A percentile compares a stretch with the other conserved stretches of the same genome.
These are phyloP conservation scores for Trematocara unimaculatum DNA, from an alignment of 2,113 vertebrate genomes.

Conservation along the genomic window DNA sequence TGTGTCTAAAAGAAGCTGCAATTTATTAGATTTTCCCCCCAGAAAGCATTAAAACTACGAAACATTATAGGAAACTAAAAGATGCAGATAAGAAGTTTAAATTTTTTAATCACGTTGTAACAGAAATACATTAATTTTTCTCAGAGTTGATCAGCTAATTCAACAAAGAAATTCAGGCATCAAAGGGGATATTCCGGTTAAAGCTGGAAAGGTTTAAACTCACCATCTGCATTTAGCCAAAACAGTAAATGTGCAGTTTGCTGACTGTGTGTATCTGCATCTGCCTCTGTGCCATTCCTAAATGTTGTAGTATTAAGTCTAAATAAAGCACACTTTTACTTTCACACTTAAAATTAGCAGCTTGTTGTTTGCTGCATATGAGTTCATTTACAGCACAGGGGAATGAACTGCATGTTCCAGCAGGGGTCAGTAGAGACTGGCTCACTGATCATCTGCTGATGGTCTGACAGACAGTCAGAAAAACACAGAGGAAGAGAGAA, in stretches of 20 bases:
- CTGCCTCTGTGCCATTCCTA: neutral
- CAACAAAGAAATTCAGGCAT: neutral
- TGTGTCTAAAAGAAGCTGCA: neutral
- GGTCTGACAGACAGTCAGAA: conserved; percentile 24
- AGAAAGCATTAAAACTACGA: neutral
- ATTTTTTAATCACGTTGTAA: neutral
- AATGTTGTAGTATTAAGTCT: neutral
- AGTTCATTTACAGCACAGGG: neutral
- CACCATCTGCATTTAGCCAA: neutral
- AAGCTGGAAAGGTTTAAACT: neutral
- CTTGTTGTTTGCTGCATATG: neutral
- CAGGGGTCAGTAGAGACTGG: conserved; percentile 65
- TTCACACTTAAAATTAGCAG: neutral
- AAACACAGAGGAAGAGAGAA: conserved; percentile 3
- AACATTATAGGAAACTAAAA: neutral
- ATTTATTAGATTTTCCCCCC: rapidly evolving
- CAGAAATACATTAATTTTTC: neutral
- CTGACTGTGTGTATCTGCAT: neutral
- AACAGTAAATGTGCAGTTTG: neutral
- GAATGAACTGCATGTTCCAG: conserved; percentile 24
- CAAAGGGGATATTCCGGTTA: neutral
- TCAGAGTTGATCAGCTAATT: neutral
- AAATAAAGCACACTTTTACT: neutral
- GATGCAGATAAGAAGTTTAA: neutral
- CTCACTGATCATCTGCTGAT: neutral